A percentile compares a stretch with the other conserved stretches of the same genome.
Evolutionary conservation across 2,888 invertebrate species (phyloP).

Genomic region (Tubiluchus corallicola): DNA sequence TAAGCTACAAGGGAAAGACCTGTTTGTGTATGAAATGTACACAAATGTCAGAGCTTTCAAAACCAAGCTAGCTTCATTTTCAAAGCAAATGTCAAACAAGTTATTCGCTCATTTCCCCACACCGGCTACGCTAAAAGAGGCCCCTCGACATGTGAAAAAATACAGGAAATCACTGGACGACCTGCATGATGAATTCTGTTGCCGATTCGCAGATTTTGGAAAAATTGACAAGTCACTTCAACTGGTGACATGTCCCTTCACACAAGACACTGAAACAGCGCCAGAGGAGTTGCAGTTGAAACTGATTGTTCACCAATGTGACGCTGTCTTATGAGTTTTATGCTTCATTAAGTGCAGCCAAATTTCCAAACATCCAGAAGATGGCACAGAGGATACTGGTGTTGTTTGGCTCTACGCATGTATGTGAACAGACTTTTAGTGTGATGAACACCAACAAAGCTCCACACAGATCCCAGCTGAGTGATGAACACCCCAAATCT

Average conservation of each 20-base stretch:
- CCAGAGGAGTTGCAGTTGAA: slow-evolving; percentile 3
- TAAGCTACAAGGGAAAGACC: slow-evolving; percentile 1
- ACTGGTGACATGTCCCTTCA: background rate
- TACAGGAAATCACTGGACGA: background rate
- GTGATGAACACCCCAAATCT: background rate
- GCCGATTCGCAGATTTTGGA: background rate
- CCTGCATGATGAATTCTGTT: slow-evolving; percentile 1
- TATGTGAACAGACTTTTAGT: slow-evolving; percentile 1
- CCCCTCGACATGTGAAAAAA: background rate
- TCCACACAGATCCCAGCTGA: background rate
- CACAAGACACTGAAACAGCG: slow-evolving; percentile 1
- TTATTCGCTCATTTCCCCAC: slow-evolving; percentile 1
- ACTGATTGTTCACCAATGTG: background rate
- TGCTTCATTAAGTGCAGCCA: background rate
- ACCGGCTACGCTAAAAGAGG: background rate
- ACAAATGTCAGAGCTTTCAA: background rate
- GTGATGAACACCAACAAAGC: slow-evolving; percentile 1
- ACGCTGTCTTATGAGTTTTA: background rate
- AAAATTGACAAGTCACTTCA: background rate
- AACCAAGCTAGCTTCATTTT: background rate
- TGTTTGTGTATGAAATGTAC: background rate
- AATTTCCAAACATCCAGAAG: background rate
- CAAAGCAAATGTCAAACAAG: background rate
- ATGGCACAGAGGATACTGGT: slow-evolving; percentile 1
- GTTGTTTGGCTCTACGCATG: background rate